Base-by-base conservation (phyloP, 1,140 invertebrate genomes). In the Aphidius ervi region DNA sequence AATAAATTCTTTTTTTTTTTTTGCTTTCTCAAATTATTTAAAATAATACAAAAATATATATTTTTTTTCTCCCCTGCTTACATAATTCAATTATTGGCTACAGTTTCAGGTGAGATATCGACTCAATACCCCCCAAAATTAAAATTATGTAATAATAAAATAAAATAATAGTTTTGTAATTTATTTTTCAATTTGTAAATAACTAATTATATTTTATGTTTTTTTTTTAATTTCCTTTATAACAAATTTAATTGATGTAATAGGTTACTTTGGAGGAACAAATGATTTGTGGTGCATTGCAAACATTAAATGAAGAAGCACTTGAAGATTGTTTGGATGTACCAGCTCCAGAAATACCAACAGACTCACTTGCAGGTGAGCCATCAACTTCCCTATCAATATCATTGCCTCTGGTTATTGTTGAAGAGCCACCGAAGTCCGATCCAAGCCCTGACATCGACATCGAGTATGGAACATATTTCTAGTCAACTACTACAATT, bases 251-350 rank as follows among this genome's bases (percentile, higher is more conserved):
- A 31, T 31, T 31, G 23, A 31, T 68, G 10, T 71, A 68, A 37
- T 66, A 95, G 93, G 91, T 96, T 43, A 94, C 93, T 0, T 80
- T 96, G 62, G 93, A 96, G 78, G 92, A 95, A 71, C 92, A 94
- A 77, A 93, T 95, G 91, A 95, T 96, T 66, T 93, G 91, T 74
- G 93, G 93, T 60, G 93, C 92, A 1, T 76, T 96, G 42, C 92
- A 95, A 78, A 93, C 93, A 0, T 81, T 96, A 5, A 95, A 94
- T 72, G 93, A 95, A 81, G 93, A 95, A 77, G 93, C 93, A 0
- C 86, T 89, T 74, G 93, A 95, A 79, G 93, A 95, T 80, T 89
- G 91, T 23, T 73, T 91, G 57, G 84, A 86, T 56, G 83, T 84
- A 69, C 78, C 77, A 55, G 69, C 74, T 23, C 65, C 76, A 16